Conservation (phyloP, 1,140 invertebrate genomes). For the Formica exsecta region DNA sequence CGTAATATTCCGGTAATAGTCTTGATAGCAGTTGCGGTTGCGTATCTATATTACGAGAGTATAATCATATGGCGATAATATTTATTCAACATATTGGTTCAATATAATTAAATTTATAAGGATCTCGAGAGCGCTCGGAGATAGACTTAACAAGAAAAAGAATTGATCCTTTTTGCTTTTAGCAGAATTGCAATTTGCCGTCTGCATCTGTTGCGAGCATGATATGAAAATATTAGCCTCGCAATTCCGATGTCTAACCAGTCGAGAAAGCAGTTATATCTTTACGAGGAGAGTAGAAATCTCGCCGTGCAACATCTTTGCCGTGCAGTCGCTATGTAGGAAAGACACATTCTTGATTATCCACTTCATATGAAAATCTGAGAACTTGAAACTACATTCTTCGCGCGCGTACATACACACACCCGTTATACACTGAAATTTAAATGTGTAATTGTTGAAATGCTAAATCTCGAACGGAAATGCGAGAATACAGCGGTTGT, state of each 20-base stretch:
- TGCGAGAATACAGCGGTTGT: not conserved
- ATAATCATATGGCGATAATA: not conserved
- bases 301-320: conserved; percentile 37
- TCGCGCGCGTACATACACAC: not conserved
- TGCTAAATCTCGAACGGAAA: conserved; percentile 21
- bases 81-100: conserved; percentile 2
- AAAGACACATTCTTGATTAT: conserved; percentile 44
- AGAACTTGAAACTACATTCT: conserved; percentile 6
- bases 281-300: conserved; percentile 23
- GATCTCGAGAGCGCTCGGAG: not conserved
- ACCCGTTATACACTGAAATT: not conserved
- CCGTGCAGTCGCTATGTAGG: not conserved
- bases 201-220: conserved; percentile 18
- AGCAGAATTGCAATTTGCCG: not conserved
- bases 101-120: conserved; percentile 30
- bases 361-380: conserved; percentile 49
- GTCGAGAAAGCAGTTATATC: conserved; percentile 4
- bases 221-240: not conserved
- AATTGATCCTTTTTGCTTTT: not conserved
- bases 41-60: not conserved
- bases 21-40: not conserved
- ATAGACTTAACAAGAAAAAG: not conserved
- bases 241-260: not conserved
- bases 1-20: conserved; percentile 10
- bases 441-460: conserved; percentile 11